phyloP scores from a whole-genome alignment of 2,888 invertebrate species.

The Mesoligia furuncula region DNA sequence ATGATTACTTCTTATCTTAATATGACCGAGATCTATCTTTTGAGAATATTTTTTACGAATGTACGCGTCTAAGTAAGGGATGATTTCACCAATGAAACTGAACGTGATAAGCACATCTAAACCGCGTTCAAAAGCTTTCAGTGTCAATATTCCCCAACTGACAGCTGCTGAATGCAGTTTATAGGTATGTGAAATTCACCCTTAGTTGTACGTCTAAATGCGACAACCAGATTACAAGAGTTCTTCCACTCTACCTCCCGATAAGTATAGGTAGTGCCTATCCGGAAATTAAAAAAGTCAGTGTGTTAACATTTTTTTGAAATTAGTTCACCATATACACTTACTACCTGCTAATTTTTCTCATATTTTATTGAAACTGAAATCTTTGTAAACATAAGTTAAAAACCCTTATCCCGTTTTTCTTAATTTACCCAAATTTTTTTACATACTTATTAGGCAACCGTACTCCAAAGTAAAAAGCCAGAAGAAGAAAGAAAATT shows the following conservation, averaged over 20 bases:
- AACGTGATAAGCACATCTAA: neutral
- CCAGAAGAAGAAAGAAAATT: conserved; percentile 2
- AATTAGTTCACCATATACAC: neutral
- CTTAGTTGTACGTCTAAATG: neutral
- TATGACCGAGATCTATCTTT: neutral
- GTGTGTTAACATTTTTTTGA: neutral
- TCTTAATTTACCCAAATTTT: conserved; percentile 4
- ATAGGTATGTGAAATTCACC: no score
- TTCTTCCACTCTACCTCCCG: neutral
- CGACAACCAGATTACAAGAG: neutral
- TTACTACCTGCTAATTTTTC: neutral
- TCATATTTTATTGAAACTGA: neutral
- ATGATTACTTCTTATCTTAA: neutral
- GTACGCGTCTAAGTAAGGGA: neutral
- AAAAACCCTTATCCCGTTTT: neutral
- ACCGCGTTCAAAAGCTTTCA: neutral
- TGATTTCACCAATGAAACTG: neutral
- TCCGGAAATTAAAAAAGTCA: neutral
- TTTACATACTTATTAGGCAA: neutral
- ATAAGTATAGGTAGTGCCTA: neutral
- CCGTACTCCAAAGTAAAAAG: conserved; percentile 6
- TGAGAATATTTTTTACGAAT: neutral
- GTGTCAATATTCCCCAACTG: no score
- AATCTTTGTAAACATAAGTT: neutral
- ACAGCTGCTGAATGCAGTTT: no score